phyloP scores from a whole-genome alignment of 2,113 vertebrate genomes.

The Poeciliopsis occidentalis region DNA sequence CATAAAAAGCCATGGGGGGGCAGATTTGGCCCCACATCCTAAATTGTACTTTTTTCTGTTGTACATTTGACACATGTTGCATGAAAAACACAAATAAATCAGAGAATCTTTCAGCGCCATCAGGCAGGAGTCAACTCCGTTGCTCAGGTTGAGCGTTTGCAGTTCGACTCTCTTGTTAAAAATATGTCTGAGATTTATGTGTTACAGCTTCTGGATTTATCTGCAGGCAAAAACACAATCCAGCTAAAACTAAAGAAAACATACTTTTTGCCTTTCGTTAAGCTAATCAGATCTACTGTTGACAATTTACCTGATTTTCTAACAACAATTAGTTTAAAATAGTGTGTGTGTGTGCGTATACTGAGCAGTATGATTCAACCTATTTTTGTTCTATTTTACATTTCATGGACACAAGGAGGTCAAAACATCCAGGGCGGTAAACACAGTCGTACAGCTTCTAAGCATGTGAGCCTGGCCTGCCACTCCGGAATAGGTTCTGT shows the following conservation, averaged over 20 bases:
- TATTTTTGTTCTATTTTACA: background rate
- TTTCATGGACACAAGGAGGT: background rate
- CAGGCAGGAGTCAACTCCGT: no score
- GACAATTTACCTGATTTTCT: slow-evolving; percentile 20
- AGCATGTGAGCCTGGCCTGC: slow-evolving; percentile 42
- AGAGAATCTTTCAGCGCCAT: no score
- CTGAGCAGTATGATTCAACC: background rate
- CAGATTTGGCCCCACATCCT: no score
- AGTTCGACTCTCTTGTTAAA: background rate
- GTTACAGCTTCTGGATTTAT: background rate
- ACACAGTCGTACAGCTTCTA: slow-evolving; percentile 17
- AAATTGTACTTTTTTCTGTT: no score
- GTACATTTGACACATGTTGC: no score
- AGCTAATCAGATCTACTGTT: slow-evolving; percentile 47
- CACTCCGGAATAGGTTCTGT: slow-evolving; percentile 40
- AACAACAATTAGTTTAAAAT: slow-evolving; percentile 32
- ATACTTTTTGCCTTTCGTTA: slow-evolving; percentile 48
- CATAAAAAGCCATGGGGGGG: no score
- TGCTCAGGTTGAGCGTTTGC: background rate
- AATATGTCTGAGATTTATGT: background rate
- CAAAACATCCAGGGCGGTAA: background rate
- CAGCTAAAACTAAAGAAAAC: slow-evolving; percentile 29
- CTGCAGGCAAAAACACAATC: slow-evolving; percentile 34
- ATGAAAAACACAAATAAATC: no score
- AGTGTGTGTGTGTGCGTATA: slow-evolving; percentile 8